These are phyloP conservation scores for Lathamus discolor DNA, from an alignment of 2,113 vertebrate species.

Conservation along the genomic window DNA sequence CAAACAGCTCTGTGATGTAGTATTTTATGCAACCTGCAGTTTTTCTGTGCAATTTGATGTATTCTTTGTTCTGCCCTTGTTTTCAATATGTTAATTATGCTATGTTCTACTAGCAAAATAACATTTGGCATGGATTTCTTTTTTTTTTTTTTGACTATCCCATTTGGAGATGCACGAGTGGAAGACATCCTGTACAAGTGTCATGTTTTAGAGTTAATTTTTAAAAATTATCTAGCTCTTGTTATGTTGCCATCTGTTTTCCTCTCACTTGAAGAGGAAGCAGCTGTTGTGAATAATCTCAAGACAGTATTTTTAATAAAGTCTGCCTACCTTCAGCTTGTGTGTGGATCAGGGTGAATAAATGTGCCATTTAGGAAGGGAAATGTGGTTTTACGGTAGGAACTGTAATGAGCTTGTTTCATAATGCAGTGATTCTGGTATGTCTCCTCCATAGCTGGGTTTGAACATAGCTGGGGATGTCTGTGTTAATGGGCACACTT, in stretches of 20 bases:
- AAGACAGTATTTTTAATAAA: conserved; percentile 52
- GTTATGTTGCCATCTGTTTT: conserved; percentile 64
- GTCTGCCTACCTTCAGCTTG: conserved; percentile 48
- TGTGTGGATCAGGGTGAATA: background rate
- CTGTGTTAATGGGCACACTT: background rate
- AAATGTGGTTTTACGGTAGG: background rate
- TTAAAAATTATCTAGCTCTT: conserved; percentile 55
- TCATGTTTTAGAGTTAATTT: conserved; percentile 55
- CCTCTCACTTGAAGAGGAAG: conserved; percentile 57
- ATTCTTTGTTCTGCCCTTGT: conserved; percentile 32
- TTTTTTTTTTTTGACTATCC: background rate
- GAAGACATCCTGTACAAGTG: conserved; percentile 53
- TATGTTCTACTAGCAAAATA: conserved; percentile 21
- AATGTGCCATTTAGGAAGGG: background rate
- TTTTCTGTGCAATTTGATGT: background rate
- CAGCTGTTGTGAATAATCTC: conserved; percentile 61
- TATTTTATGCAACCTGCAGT: background rate
- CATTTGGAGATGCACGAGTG: conserved; percentile 43
- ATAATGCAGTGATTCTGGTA: background rate
- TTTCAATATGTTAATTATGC: conserved; percentile 35
- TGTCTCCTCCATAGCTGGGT: background rate
- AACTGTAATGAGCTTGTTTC: background rate
- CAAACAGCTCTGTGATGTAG: background rate
- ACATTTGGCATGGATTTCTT: conserved; percentile 14
- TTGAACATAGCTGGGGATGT: background rate